Conservation (phyloP, 2,888 invertebrate genomes). For the Zaprionus lineosus region DNA sequence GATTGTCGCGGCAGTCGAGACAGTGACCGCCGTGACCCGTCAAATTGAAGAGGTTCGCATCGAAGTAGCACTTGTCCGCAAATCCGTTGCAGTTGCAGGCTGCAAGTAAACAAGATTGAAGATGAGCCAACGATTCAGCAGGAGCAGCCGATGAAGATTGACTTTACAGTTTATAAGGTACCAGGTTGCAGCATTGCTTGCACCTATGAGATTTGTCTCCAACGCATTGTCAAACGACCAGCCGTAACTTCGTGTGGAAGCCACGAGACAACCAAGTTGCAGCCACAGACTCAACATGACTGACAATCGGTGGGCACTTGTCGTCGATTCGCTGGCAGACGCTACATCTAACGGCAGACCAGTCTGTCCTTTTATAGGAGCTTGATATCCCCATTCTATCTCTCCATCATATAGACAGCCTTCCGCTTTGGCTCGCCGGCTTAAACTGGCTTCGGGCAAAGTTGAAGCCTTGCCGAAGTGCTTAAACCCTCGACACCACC, state of each 20-base stretch:
- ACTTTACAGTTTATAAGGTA: conserved; percentile 76
- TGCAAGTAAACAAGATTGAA: conserved; percentile 83
- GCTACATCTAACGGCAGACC: conserved; percentile 60
- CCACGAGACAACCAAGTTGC: conserved; percentile 33
- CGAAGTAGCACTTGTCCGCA: conserved; percentile 98
- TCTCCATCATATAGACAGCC: no score
- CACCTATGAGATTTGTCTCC: conserved; percentile 65
- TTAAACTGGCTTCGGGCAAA: no score
- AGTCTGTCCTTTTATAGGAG: conserved; percentile 63
- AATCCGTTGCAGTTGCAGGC: conserved; percentile 98
- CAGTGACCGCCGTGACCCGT: conserved; percentile 99
- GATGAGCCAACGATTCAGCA: no score
- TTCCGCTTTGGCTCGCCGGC: no score
- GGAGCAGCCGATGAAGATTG: no score
- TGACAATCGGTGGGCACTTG: no score
- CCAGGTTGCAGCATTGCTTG: conserved; percentile 48
- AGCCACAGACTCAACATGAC: conserved; percentile 60
- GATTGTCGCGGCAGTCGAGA: conserved; percentile 94
- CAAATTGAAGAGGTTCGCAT: conserved; percentile 92
- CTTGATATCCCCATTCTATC: no score
- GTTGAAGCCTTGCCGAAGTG: no score
- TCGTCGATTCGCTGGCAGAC: conserved; percentile 7
- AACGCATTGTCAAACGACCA: conserved; percentile 72
- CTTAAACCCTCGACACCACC: no score
- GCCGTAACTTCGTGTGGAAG: conserved; percentile 25